Base-by-base conservation (phyloP, 2,888 invertebrate genomes). In the Melanargia galathea region DNA sequence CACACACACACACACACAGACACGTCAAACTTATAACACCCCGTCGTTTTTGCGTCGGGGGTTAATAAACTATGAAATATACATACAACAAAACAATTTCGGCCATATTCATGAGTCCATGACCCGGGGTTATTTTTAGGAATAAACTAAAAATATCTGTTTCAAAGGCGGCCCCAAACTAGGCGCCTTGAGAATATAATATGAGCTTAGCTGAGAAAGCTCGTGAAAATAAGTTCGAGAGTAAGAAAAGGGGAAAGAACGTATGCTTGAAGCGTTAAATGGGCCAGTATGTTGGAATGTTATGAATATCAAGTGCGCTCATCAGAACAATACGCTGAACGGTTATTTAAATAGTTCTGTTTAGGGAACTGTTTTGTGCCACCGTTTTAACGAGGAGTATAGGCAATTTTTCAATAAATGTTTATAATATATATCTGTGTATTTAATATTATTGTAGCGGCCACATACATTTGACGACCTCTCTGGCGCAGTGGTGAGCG, bases 221-320 rank as follows among this genome's bases (percentile, higher is more conserved):
- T 48, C 16, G 43, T 40, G 62, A 64, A 63, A 60, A 61, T 64
- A 64, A 64, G 62, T 56, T 64, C 45, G 20, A 58, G 55, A 62
- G 57, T 58, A 63, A 66, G 63, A 56, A 66, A 64, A 55, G 52
- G 52, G 46, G 45, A 49, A 55, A 24, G 55, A 30, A 52, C 49
- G 49, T 60, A 58, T 60, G 43, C 45, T 62, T 16, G 40, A 49
- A 48, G 51, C 61, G 46, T 62, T 55, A 66, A 64, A 66, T 59
- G 56, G 62, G 48, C 22, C 59, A 60, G 55, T 64, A 48, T 62
- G 62, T 38, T 40, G 52, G 38, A 62, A 40, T 62, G 24, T 52
- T 62, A 52, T 67, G 66, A 64, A 67, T 67, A 67, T 62, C 48
- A 62, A 67, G 51, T 59, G 51, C 38, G 55, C 13, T 43, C 22